Conservation (phyloP, 2,888 invertebrate genomes). For the Trichacis sp. region DNA sequence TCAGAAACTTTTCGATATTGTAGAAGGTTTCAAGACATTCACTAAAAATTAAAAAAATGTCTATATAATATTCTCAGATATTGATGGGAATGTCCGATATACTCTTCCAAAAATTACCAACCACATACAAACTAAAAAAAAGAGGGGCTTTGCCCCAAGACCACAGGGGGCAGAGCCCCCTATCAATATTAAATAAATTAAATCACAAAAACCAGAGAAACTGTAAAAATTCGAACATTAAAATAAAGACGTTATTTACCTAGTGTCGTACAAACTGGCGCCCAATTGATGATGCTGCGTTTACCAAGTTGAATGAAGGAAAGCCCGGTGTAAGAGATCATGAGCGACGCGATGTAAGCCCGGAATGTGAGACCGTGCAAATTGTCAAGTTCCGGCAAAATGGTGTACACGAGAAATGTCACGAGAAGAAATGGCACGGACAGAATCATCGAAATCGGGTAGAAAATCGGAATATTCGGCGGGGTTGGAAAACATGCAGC, state of each 20-base stretch:
- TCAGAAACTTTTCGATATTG: no score
- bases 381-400: slow-evolving; percentile 57
- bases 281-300: neutral
- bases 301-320: slow-evolving; percentile 47
- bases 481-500: slow-evolving; percentile 44
- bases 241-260: slow-evolving; percentile 32
- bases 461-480: slow-evolving; percentile 10
- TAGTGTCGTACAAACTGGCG: slow-evolving; percentile 19
- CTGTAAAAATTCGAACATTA: neutral
- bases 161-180: no score
- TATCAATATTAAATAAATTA: no score
- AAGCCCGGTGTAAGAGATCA: slow-evolving; percentile 54
- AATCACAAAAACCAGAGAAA: no score
- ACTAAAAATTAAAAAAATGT: no score
- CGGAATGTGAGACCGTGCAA: slow-evolving; percentile 59
- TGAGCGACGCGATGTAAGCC: slow-evolving; percentile 53
- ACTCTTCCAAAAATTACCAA: no score
- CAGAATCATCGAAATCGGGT: slow-evolving; percentile 49
- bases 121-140: no score
- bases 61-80: no score
- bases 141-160: no score
- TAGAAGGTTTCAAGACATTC: no score
- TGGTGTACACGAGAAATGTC: slow-evolving; percentile 57
- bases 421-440: slow-evolving; percentile 54
- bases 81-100: no score